A percentile compares a stretch with the other conserved stretches of the same genome.
Evolutionary conservation across 1,140 invertebrate species (phyloP).

Genomic region (Listronotus bonariensis): DNA sequence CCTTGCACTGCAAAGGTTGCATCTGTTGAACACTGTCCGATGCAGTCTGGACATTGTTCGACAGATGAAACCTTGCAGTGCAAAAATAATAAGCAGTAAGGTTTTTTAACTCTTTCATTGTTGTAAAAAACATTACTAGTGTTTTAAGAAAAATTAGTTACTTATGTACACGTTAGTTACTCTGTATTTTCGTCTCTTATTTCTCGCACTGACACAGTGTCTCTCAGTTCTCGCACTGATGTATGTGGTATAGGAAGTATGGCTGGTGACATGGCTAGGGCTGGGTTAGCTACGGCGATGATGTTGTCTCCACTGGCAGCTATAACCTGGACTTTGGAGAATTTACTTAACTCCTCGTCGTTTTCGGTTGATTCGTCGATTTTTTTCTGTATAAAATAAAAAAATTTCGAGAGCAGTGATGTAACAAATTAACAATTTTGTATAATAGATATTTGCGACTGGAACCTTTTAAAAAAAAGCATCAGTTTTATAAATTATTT

Average conservation of each 20-base stretch:
- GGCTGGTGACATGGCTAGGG: constrained; percentile 65
- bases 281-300: constrained; percentile 85
- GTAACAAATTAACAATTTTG: no score
- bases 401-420: neutral
- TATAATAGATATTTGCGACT: no score
- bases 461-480: no score
- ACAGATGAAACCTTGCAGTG: no score
- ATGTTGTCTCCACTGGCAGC: constrained; percentile 80
- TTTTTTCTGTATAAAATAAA: constrained; percentile 41
- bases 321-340: constrained; percentile 72
- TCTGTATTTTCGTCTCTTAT: constrained; percentile 20
- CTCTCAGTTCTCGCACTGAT: neutral
- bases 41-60: no score
- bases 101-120: no score
- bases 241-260: constrained; percentile 43
- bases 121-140: no score
- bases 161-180: constrained; percentile 3
- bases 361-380: constrained; percentile 59
- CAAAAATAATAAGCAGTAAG: no score
- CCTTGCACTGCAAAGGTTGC: no score
- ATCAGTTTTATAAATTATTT: no score
- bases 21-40: no score
- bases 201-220: neutral
- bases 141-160: no score
- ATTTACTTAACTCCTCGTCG: constrained; percentile 59